Conservation (phyloP, 2,888 invertebrate genomes). For the Pilophorus perplexus region DNA sequence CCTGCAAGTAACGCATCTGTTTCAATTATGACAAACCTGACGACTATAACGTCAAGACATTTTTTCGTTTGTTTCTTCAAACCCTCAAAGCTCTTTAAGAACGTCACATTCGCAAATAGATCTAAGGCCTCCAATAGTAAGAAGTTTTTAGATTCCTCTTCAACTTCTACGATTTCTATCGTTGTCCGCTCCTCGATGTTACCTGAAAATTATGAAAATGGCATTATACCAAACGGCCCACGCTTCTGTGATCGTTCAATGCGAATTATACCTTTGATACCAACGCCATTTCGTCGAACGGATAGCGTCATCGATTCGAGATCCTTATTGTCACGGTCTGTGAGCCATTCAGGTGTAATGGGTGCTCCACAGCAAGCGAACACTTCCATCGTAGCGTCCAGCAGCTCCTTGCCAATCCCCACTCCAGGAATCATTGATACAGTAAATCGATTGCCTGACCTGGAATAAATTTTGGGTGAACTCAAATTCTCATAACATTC, state of each 20-base stretch:
- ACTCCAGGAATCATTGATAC: conserved; percentile 29
- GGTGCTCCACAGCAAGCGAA: conserved; percentile 35
- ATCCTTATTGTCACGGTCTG: neutral
- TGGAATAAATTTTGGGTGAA: neutral
- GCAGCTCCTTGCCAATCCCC: conserved; percentile 34
- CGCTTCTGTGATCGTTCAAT: too few species aligned
- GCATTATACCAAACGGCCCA: too few species aligned
- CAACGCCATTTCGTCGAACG: conserved; percentile 25
- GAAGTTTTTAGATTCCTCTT: conserved; percentile 29
- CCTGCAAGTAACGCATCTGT: too few species aligned
- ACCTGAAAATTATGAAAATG: neutral
- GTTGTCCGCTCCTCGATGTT: conserved; percentile 18
- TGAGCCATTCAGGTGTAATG: conserved; percentile 22
- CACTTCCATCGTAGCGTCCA: conserved; percentile 21
- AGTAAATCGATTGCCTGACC: conserved; percentile 15
- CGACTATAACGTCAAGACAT: conserved; percentile 5
- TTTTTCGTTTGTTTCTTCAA: conserved; percentile 8
- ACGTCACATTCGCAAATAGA: conserved; percentile 20
- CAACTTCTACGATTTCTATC: conserved; percentile 9
- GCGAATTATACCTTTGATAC: conserved; percentile 23
- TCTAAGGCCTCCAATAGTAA: conserved; percentile 12
- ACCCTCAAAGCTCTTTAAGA: conserved; percentile 6
- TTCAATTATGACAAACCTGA: conserved; percentile 5
- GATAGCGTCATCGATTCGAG: conserved; percentile 29
- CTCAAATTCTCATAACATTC: neutral